These are phyloP conservation scores for Falco biarmicus DNA, from an alignment of 2,797 vertebrate species.

Conservation along the genomic window DNA sequence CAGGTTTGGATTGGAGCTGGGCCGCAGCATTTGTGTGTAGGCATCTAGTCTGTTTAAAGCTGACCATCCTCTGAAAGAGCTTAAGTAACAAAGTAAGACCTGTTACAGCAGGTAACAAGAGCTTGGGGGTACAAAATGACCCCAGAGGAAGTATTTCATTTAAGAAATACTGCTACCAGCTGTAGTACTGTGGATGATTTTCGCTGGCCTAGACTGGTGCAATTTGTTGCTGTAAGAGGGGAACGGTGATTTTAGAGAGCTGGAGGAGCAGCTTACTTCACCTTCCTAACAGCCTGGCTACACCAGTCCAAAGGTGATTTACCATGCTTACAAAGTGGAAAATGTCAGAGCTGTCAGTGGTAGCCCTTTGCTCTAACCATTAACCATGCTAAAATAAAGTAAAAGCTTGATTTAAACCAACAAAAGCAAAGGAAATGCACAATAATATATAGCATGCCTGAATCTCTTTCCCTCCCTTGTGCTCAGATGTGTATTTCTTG, in stretches of 20 bases:
- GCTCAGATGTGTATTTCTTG: not conserved
- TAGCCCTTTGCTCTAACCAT: not conserved
- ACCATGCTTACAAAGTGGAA: not conserved
- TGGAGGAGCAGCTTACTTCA: not conserved
- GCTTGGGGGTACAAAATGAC: not conserved
- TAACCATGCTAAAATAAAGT: not conserved
- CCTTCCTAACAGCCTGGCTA: not conserved
- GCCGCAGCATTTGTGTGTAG: not conserved
- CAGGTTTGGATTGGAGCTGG: not conserved
- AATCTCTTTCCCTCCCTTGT: not conserved
- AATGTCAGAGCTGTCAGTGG: not conserved
- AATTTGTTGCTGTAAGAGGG: not conserved
- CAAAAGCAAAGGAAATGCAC: not conserved
- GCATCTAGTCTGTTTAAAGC: not conserved
- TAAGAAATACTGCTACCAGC: not conserved
- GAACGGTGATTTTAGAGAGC: not conserved
- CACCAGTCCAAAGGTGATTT: not conserved
- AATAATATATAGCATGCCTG: not conserved
- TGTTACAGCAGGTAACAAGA: not conserved
- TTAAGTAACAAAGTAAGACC: not conserved
- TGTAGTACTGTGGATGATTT: not conserved
- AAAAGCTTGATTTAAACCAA: not conserved
- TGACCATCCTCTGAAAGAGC: not conserved
- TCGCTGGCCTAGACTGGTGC: not conserved
- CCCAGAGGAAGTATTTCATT: not conserved